A percentile compares a stretch with the other conserved stretches of the same genome.
Evolutionary conservation across 2,797 vertebrate genomes (phyloP).

Genomic region (Percopsis omiscomaycus): DNA sequence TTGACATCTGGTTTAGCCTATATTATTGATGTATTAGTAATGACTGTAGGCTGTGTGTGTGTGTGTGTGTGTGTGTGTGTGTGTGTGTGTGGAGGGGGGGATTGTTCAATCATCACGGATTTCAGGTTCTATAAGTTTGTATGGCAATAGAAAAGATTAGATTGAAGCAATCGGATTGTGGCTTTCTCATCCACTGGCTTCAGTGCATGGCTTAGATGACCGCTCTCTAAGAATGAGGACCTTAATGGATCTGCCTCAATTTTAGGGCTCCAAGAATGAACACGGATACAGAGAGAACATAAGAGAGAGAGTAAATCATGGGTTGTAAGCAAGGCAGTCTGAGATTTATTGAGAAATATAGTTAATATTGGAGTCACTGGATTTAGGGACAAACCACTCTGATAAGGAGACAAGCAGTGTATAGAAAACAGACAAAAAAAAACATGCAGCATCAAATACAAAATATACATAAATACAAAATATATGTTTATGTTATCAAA

Average conservation of each 20-base stretch:
- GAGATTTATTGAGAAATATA: slow-evolving; percentile 24
- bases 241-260: slow-evolving; percentile 52
- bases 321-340: slow-evolving; percentile 38
- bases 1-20: background rate
- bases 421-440: too few relatives aligned
- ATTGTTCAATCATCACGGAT: slow-evolving; percentile 42
- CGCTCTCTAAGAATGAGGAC: slow-evolving; percentile 56
- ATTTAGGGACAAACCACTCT: too few relatives aligned
- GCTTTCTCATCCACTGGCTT: slow-evolving; percentile 40
- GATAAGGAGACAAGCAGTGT: too few relatives aligned
- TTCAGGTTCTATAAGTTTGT: slow-evolving; percentile 42
- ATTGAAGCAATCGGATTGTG: slow-evolving; percentile 49
- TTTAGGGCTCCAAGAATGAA: slow-evolving; percentile 31
- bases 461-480: too few relatives aligned
- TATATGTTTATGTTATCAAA: too few relatives aligned
- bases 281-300: slow-evolving; percentile 9
- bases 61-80: slow-evolving; percentile 9
- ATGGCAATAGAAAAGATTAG: slow-evolving; percentile 55
- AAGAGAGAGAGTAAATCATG: slow-evolving; percentile 21
- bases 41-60: too few relatives aligned
- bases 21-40: too few relatives aligned
- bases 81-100: slow-evolving; percentile 7
- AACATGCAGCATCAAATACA: too few relatives aligned
- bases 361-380: slow-evolving; percentile 10
- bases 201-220: slow-evolving; percentile 38